Evolutionary conservation across 1,140 invertebrate species (phyloP).

Genomic region (Anoplophora glabripennis): DNA sequence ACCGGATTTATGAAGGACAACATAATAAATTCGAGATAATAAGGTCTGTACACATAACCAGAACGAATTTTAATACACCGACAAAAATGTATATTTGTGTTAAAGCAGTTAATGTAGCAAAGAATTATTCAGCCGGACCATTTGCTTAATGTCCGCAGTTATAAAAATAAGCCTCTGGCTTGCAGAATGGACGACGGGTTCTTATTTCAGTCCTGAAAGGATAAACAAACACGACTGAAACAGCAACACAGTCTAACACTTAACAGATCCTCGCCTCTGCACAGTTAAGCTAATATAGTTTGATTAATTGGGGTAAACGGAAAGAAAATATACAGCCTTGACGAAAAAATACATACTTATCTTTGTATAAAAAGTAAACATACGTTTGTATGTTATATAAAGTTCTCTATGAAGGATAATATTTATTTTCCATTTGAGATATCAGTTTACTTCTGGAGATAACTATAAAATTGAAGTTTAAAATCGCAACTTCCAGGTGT

Average conservation of each 20-base stretch:
- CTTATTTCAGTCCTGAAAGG: slow-evolving; percentile 20
- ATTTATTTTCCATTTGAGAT: too few relatives aligned
- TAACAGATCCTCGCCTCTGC: slow-evolving; percentile 15
- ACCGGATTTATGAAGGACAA: too few relatives aligned
- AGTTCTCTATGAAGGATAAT: too few relatives aligned
- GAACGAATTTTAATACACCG: background rate
- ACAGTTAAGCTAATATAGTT: slow-evolving; percentile 17
- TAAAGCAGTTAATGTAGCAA: slow-evolving; percentile 11
- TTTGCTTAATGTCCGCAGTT: slow-evolving; percentile 24
- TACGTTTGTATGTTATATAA: too few relatives aligned
- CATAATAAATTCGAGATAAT: too few relatives aligned
- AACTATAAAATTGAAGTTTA: too few relatives aligned
- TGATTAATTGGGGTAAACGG: slow-evolving; percentile 21
- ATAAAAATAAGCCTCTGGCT: slow-evolving; percentile 25
- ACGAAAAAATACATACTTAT: too few relatives aligned
- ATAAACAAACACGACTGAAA: slow-evolving; percentile 19
- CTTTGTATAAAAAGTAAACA: too few relatives aligned
- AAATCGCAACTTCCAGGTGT: too few relatives aligned
- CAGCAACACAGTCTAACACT: slow-evolving; percentile 17
- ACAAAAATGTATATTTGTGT: slow-evolving; percentile 11
- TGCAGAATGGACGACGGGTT: slow-evolving; percentile 12
- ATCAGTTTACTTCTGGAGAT: too few relatives aligned
- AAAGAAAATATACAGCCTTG: slow-evolving; percentile 3
- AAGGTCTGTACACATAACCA: too few relatives aligned
- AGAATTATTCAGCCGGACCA: slow-evolving; percentile 13